These are phyloP conservation scores for Ageneiosus marmoratus DNA, from an alignment of 2,113 vertebrate genomes.

Conservation along the genomic window DNA sequence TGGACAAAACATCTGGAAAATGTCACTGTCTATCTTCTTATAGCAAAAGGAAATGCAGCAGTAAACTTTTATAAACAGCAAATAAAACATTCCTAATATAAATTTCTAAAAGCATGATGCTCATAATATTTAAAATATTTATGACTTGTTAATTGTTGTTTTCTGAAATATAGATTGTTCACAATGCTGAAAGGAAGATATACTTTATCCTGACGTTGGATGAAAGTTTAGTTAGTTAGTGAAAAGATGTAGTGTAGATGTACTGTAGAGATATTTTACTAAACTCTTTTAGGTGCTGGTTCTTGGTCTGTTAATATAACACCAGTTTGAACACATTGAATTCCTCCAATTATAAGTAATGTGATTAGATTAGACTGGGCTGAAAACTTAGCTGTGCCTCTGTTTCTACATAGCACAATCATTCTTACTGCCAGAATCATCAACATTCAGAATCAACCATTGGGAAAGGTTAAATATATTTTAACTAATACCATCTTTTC, in stretches of 20 bases:
- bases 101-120: background rate
- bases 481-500: background rate
- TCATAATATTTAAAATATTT: background rate
- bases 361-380: background rate
- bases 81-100: background rate
- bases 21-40: background rate
- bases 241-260: background rate
- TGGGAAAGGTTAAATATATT: background rate
- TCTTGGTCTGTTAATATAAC: no score
- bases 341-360: background rate
- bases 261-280: background rate
- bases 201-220: background rate
- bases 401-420: background rate
- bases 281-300: background rate
- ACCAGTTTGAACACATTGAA: background rate
- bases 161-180: background rate
- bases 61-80: background rate
- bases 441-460: background rate
- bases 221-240: background rate
- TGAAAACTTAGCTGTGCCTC: background rate
- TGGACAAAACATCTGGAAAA: background rate
- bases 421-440: background rate
- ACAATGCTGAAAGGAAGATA: no score
- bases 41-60: background rate
- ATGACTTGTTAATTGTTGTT: background rate